Evolutionary conservation across 2,888 invertebrate species (phyloP), one percentile per base, ranked within the genome.

Genomic region (Agonopterix arenella): DNA sequence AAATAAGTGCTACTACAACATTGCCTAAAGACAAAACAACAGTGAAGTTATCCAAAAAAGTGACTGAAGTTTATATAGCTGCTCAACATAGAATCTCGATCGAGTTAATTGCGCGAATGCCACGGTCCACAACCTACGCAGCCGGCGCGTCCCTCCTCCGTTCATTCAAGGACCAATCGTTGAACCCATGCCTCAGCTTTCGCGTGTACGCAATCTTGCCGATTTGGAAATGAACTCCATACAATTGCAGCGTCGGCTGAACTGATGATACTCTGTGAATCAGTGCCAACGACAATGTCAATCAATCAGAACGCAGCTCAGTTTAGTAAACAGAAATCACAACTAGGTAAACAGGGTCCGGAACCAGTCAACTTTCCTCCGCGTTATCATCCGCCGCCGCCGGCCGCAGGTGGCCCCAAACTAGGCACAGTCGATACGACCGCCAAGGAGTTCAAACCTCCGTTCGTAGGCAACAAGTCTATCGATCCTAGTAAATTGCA

Each of bases 331-430:
- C 83, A 84, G 72, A 88, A 85, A 71, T 84, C 83, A 66, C 86
- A 86, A 88, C 77, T 86, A 83, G 84, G 86, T 77, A 88, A 86
- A 84, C 88, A 84, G 77, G 86, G 81, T 69, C 70, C 83, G 59
- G 88, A 88, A 84, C 86, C 84, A 83, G 86, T 86, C 84, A 84
- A 80, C 84, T 88, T 86, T 82, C 94, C 94, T 68, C 95, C 95
- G 66, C 92, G 94, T 59, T 95, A 95, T 84, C 95, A 95, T 76
- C 94, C 95, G 66, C 93, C 93, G 56, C 94, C 94, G 60, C 90
- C 92, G 72, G 93, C 94, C 60, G 90, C 91, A 53, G 81, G 84
- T 60, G 90, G 89, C 58, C 90, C 91, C 55, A 93, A 93, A 55
- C 91, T 92, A 69, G 83, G 92, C 62, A 93, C 93, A 80, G 89